These are phyloP conservation scores for Merops nubicus DNA, from an alignment of 2,113 vertebrate species.

Conservation along the genomic window DNA sequence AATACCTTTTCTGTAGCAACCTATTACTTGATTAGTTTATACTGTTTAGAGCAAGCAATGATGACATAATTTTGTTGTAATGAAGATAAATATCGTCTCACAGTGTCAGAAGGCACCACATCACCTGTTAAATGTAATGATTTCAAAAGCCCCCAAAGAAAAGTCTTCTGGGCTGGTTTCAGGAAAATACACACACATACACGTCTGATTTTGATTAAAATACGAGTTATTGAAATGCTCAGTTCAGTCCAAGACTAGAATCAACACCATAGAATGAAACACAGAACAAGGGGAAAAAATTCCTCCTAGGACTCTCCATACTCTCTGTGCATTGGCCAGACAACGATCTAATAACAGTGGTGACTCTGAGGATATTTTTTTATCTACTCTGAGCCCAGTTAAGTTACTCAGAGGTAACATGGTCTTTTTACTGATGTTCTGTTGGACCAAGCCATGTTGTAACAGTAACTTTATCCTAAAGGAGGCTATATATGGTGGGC, in stretches of 20 bases:
- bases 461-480: neutral
- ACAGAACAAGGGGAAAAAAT: neutral
- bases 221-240: constrained; percentile 42
- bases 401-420: constrained; percentile 12
- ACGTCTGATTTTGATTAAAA: constrained; percentile 49
- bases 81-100: neutral
- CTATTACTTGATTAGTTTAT: constrained; percentile 13
- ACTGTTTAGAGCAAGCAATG: neutral
- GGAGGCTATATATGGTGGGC: neutral
- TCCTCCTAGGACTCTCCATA: constrained; percentile 33
- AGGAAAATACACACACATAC: neutral
- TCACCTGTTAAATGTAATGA: neutral
- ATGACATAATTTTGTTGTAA: constrained; percentile 16
- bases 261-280: constrained; percentile 34
- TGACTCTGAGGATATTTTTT: constrained; percentile 31
- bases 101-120: neutral
- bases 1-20: neutral
- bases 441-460: neutral
- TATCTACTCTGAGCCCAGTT: constrained; percentile 15
- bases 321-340: constrained; percentile 50
- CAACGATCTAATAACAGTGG: constrained; percentile 66
- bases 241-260: constrained; percentile 47
- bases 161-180: neutral
- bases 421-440: neutral
- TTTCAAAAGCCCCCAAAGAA: constrained; percentile 40